Base-by-base conservation (phyloP, 2,113 vertebrate species). In the Leptobrachium leishanense region DNA sequence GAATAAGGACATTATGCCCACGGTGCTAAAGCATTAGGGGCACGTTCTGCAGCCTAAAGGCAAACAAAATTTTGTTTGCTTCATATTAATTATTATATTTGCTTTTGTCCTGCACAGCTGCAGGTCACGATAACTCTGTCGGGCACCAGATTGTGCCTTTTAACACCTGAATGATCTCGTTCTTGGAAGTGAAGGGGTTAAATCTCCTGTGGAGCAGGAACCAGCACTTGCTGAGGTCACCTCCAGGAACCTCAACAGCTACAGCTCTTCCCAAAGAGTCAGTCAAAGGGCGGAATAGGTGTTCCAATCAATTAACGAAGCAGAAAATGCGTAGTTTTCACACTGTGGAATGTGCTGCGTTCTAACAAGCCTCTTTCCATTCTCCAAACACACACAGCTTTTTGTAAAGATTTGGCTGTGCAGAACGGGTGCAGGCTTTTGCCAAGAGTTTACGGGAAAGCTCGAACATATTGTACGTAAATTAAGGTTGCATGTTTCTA, bases 381-480 rank as follows among this genome's bases (percentile, higher is more conserved):
- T 11, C 31, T 76, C 31, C 53, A 63, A 71, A 78, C 41, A 63
- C 70, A 54, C 8, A 64, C 68, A 78, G 57, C 76, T 78, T 64
- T 78, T 64, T 78, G 68, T 78, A 72, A 64, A 72, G 20, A 72
- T 72, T 72, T 64, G 76, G 68, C 76, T 65, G 43, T 72, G 76
- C 12, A 43, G 43, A 43, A 63, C 7, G n/a, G 43, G 20, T 10
- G 57, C 43, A 53, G 59, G 13, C 57, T 72, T 43, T 72, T 78
- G 76, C 76, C 76, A 78, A 78, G 76, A 65, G 57, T 72, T 72
- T 72, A 78, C 76, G 44, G 76, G 76, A 72, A 78, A 53, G 57
- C 71, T 71, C 72, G 62, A 78, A 78, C 76, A 78, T 78, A 72
- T 78, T 78, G 76, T 78, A 65, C 68, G 9, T 72, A 78, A 78